A percentile compares a stretch with the other conserved stretches of the same genome.
Conservation (phyloP, 2,113 vertebrate species). For the Todiramphus saurophagus region DNA sequence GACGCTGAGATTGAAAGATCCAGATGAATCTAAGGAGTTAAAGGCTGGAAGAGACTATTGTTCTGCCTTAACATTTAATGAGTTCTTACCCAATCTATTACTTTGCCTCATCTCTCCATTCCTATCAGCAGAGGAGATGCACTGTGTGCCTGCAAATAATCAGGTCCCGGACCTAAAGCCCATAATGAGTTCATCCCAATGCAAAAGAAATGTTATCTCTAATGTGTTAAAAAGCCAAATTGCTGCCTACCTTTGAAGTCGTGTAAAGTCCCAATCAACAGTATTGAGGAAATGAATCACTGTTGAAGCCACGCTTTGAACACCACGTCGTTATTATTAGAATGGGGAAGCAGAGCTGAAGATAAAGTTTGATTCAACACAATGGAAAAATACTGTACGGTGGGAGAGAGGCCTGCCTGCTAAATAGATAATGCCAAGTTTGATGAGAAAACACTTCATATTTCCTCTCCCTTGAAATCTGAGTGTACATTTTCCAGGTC, state of each 20-base stretch:
- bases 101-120: neutral
- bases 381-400: neutral
- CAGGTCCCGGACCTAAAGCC: neutral
- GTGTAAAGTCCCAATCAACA: neutral
- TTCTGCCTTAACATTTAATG: slow-evolving; percentile 38
- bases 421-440: neutral
- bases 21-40: slow-evolving; percentile 23
- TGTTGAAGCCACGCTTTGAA: neutral
- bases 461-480: slow-evolving; percentile 4
- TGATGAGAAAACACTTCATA: neutral
- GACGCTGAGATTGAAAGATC: slow-evolving; percentile 33
- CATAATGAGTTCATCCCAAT: slow-evolving; percentile 22
- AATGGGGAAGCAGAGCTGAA: neutral
- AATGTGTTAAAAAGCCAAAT: slow-evolving; percentile 27
- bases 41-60: slow-evolving; percentile 27
- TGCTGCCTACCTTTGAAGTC: slow-evolving; percentile 9
- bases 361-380: slow-evolving; percentile 19
- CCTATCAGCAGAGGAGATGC: slow-evolving; percentile 23
- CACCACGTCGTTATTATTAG: neutral
- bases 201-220: slow-evolving; percentile 17
- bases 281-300: neutral
- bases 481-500: neutral
- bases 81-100: slow-evolving; percentile 41
- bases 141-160: neutral
- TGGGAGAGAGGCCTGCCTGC: neutral